Evolutionary conservation across 2,113 vertebrate genomes (phyloP).

Genomic region (human (Homo sapiens)): GRCh38 chr11:104951501-104952000

Average conservation of each 20-base stretch:
- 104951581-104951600: background rate
- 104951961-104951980: background rate
- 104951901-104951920: background rate
- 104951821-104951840: background rate
- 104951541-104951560: background rate
- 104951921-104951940: constrained; percentile 36
- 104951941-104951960: constrained; percentile 55
- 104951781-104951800: background rate
- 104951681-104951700: background rate
- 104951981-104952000: rapidly evolving
- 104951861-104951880: background rate
- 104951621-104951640: background rate
- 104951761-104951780: background rate
- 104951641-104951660: background rate
- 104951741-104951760: background rate
- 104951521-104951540: background rate
- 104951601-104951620: background rate
- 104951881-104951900: background rate
- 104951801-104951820: rapidly evolving
- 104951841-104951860: background rate
- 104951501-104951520: background rate
- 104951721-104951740: background rate
- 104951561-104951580: background rate
- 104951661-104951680: background rate
- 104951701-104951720: background rate